phyloP scores from a whole-genome alignment of 2,113 vertebrate species.

The Misgurnus anguillicaudatus region DNA sequence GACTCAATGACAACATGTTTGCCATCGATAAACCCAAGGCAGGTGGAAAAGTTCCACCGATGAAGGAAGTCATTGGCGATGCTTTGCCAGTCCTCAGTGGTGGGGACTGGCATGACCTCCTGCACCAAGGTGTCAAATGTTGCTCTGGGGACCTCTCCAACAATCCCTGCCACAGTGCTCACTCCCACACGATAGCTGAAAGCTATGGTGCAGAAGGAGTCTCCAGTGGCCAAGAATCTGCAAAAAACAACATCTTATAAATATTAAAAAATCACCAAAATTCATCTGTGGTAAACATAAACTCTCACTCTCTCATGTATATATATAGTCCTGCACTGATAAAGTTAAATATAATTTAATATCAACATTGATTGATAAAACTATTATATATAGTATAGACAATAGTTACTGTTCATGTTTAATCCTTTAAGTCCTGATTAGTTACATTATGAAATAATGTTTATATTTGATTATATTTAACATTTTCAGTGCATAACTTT shows the following conservation, averaged over 20 bases:
- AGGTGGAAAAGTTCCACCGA: neutral
- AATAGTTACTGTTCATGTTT: no score
- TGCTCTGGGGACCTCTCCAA: neutral
- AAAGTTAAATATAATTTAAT: no score
- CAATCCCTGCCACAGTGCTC: neutral
- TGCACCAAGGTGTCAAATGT: neutral
- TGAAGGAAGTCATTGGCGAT: neutral
- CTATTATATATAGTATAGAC: no score
- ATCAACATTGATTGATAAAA: no score
- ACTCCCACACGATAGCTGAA: neutral
- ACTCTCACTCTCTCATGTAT: no score
- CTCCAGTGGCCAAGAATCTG: constrained; percentile 4
- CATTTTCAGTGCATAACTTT: no score
- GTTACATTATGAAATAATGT: no score
- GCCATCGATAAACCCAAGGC: neutral
- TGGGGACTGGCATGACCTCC: neutral
- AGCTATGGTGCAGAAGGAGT: neutral
- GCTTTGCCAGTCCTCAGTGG: neutral
- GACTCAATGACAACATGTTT: neutral
- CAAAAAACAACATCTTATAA: neutral
- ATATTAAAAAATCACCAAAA: neutral
- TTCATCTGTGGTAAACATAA: neutral
- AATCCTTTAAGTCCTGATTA: no score
- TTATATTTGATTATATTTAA: no score
- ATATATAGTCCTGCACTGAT: no score